phyloP scores from a whole-genome alignment of 2,113 vertebrate species.

The Lipophrys pholis region DNA sequence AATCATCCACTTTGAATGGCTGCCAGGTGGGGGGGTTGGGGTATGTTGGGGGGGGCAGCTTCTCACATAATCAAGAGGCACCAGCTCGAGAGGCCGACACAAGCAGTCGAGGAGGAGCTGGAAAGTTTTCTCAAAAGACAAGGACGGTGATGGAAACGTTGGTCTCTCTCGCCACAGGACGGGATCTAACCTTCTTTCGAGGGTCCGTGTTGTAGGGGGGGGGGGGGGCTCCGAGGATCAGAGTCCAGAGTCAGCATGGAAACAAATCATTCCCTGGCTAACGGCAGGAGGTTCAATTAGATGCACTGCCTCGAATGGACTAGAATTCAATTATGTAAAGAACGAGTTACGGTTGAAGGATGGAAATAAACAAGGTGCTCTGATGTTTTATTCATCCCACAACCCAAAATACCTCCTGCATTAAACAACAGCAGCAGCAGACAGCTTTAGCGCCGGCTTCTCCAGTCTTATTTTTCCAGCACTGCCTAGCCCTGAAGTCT shows the following conservation, averaged over 20 bases:
- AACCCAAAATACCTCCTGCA: constrained; percentile 68
- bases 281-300: constrained; percentile 67
- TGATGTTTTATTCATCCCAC: constrained; percentile 80
- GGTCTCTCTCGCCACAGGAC: constrained; percentile 25
- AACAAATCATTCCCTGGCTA: constrained; percentile 72
- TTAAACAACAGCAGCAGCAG: constrained; percentile 61
- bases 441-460: constrained; percentile 25
- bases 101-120: not conserved
- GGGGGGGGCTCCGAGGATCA: constrained; percentile 4
- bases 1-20: constrained; percentile 72
- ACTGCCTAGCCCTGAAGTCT: constrained; percentile 39
- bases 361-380: constrained; percentile 77
- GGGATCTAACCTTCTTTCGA: constrained; percentile 17
- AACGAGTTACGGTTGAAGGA: constrained; percentile 73
- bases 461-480: not conserved
- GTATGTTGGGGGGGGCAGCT: constrained; percentile 10
- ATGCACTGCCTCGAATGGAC: constrained; percentile 63
- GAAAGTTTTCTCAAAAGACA: constrained; percentile 2
- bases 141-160: constrained; percentile 23
- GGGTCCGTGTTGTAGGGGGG: not conserved
- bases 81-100: not conserved
- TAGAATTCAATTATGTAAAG: constrained; percentile 77
- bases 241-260: constrained; percentile 56
- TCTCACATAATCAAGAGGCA: constrained; percentile 33
- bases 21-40: constrained; percentile 47